Percentiles rank a stretch among this genome's conserved stretches.
phyloP scores from a whole-genome alignment of 2,113 vertebrate species.

The Gnathonemus echidnorhynchus region DNA sequence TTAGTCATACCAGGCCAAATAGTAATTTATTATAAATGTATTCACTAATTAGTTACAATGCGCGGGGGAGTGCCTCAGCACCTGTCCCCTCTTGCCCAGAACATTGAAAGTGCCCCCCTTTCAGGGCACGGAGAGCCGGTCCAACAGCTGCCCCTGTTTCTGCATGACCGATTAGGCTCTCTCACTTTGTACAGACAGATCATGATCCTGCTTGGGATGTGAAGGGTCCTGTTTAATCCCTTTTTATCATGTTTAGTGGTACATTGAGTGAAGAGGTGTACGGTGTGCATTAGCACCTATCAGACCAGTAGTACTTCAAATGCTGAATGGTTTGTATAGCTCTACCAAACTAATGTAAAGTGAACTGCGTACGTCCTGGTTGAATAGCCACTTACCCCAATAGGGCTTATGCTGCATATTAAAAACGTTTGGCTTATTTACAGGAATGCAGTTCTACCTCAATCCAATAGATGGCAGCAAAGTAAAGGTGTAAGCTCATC shows the following conservation, averaged over 20 bases:
- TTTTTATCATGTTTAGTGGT: not conserved
- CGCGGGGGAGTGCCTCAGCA: not conserved
- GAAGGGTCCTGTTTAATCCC: not conserved
- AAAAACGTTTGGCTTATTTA: not conserved
- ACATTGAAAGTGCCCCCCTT: not conserved
- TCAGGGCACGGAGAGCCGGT: not conserved
- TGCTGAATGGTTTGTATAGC: not conserved
- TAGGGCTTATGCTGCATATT: not conserved
- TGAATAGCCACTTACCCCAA: not conserved
- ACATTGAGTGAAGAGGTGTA: not conserved
- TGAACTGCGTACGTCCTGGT: not conserved
- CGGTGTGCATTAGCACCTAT: not conserved
- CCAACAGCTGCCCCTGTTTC: not conserved
- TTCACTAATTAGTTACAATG: not conserved
- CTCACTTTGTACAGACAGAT: not conserved
- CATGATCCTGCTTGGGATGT: not conserved
- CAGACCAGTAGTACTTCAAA: not conserved
- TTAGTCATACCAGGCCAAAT: not conserved
- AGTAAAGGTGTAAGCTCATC: not conserved
- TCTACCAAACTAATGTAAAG: not conserved
- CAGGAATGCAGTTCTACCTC: not conserved
- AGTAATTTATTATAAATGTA: not conserved
- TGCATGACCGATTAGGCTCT: not conserved
- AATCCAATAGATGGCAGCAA: slow-evolving; percentile 14
- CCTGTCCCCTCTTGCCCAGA: not conserved